Base-by-base conservation (phyloP, 2,797 vertebrate genomes). In the Lacerta agilis region DNA sequence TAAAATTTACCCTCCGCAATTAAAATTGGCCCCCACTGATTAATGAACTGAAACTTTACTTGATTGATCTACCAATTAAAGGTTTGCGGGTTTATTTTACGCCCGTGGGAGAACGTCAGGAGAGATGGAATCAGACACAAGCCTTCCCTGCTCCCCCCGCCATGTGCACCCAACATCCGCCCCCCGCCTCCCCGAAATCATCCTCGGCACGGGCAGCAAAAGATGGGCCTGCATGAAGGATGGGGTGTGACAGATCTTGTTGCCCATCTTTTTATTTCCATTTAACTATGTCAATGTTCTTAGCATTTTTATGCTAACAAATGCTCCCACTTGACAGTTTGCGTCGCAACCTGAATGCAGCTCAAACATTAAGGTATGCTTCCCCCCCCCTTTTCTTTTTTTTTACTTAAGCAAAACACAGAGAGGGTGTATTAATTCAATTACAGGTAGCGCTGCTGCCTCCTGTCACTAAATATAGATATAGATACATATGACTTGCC, bases 391-490 rank as follows among this genome's bases (percentile, higher is more conserved):
- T 55, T 55, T 15, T 55, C 15, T 13, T 49, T 15, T 15, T 55
- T 88, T 92, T 71, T 81, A 58, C 66, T 85, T 89, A 79, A 88
- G 73, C 43, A 86, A 67, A 45, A 11, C n/a, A 55, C n/a, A 20
- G 17, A 29, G 9, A 15, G 85, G 13, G 17, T 8, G 45, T 41
- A 90, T 91, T 91, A 92, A 88, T 91, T 89, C 45, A 88, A 1
- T 81, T 93, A 36, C 3, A 75, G 77, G 72, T 7, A 18, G 38
- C 64, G 83, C 85, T 86, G 88, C 91, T 89, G 58, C 43, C 83
- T 89, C 6, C 1, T 92, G 89, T 92, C 92, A 92, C 66, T 84
- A 90, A 82, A 85, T 88, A 83, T 78, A 38, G 33, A 38, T 82
- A 83, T 67, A 71, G 36, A 82, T 86, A 87, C 86, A 58, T 79